Evolutionary conservation across 2,888 invertebrate genomes (phyloP).

Genomic region (Taenaris catops): DNA sequence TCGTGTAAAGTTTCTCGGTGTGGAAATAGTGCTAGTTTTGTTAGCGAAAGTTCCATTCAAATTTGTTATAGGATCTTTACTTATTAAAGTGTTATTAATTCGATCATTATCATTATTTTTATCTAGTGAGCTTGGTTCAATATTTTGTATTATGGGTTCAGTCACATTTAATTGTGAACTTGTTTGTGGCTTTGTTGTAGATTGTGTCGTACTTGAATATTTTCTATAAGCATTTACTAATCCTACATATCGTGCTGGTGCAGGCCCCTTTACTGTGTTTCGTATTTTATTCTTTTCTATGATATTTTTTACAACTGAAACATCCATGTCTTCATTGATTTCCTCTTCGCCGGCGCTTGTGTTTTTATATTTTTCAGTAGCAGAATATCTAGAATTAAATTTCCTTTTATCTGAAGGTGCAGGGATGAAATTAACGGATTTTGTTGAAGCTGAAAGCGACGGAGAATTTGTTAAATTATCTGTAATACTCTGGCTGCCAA

Average conservation of each 20-base stretch:
- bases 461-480: conserved; percentile 69
- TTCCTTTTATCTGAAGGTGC: conserved; percentile 62
- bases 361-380: conserved; percentile 69
- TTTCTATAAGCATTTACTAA: conserved; percentile 71
- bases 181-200: conserved; percentile 45
- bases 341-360: conserved; percentile 76
- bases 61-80: conserved; percentile 27
- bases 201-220: conserved; percentile 46
- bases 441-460: conserved; percentile 68
- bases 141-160: conserved; percentile 43
- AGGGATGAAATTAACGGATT: conserved; percentile 64
- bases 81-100: conserved; percentile 30
- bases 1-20: conserved; percentile 56
- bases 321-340: conserved; percentile 80
- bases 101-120: conserved; percentile 37
- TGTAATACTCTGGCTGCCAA: conserved; percentile 52
- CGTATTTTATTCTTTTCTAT: conserved; percentile 76
- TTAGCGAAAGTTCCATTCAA: conserved; percentile 25
- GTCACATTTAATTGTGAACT: conserved; percentile 50
- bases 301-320: conserved; percentile 77
- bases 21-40: conserved; percentile 37
- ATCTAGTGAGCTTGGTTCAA: conserved; percentile 37
- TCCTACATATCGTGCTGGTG: conserved; percentile 66
- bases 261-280: conserved; percentile 70
- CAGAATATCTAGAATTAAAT: conserved; percentile 66